Conservation (phyloP, 1,140 invertebrate genomes). For the Uloborus diversus region DNA sequence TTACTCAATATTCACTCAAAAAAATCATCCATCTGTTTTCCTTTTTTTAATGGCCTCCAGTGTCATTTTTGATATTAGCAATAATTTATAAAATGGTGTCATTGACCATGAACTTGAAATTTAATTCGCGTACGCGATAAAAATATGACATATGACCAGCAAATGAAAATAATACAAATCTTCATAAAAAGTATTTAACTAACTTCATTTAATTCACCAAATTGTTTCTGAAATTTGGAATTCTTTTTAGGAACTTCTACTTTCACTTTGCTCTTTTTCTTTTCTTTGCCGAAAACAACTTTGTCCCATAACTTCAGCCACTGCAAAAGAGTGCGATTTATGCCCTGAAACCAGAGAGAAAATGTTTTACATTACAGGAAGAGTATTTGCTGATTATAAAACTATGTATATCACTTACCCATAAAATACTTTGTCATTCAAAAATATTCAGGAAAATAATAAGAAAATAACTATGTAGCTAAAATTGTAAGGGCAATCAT, state of each 20-base stretch:
- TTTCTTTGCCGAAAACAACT: slow-evolving; percentile 73
- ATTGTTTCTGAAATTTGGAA: slow-evolving; percentile 59
- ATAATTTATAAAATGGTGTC: background rate
- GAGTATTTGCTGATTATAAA: too few species aligned
- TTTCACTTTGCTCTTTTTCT: slow-evolving; percentile 59
- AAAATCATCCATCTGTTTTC: too few species aligned
- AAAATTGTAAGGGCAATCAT: too few species aligned
- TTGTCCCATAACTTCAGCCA: slow-evolving; percentile 98
- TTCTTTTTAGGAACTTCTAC: slow-evolving; percentile 60
- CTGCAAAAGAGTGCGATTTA: slow-evolving; percentile 84
- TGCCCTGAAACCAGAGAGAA: too few species aligned
- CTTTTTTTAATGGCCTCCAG: too few species aligned
- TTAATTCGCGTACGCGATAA: background rate
- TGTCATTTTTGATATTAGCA: background rate
- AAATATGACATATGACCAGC: background rate
- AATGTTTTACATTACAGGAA: too few species aligned
- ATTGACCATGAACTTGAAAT: background rate
- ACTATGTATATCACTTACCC: too few species aligned
- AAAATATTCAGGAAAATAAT: too few species aligned
- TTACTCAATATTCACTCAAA: too few species aligned
- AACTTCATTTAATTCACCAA: slow-evolving; percentile 61
- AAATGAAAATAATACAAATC: background rate
- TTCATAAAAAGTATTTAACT: slow-evolving; percentile 54
- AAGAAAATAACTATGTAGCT: too few species aligned
- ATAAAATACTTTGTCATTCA: too few species aligned